Conservation (phyloP, 2,113 vertebrate genomes). For the Malurus alboscapulatus region DNA sequence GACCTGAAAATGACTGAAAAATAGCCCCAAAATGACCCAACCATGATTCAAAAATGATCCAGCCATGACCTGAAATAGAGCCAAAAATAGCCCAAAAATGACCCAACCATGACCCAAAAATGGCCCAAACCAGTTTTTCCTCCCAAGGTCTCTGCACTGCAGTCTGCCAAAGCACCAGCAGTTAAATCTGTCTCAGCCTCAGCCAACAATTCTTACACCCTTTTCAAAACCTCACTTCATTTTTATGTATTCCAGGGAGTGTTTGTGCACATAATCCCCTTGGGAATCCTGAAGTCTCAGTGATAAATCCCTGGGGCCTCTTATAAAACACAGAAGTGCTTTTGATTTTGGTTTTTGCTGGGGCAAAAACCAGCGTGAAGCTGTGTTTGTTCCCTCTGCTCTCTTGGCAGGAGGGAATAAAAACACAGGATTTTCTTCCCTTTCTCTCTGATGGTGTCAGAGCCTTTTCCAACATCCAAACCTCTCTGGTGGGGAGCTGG, state of each 20-base stretch:
- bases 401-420: not conserved
- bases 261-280: not conserved
- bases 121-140: not conserved
- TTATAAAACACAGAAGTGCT: not conserved
- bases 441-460: fast-evolving
- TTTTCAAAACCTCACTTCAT: not conserved
- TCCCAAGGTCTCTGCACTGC: not conserved
- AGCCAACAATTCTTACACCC: not conserved
- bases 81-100: no score
- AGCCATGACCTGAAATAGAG: no score
- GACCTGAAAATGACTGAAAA: no score
- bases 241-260: not conserved
- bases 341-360: not conserved
- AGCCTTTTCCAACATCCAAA: not conserved
- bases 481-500: fast-evolving
- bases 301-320: not conserved
- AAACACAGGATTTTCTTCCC: not conserved
- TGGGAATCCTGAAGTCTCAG: not conserved
- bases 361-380: not conserved
- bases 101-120: no score
- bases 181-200: not conserved
- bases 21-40: no score
- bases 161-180: not conserved
- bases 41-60: no score
- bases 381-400: not conserved